phyloP scores from a whole-genome alignment of 1,140 invertebrate species.

The Drosophila ananassae region DNA sequence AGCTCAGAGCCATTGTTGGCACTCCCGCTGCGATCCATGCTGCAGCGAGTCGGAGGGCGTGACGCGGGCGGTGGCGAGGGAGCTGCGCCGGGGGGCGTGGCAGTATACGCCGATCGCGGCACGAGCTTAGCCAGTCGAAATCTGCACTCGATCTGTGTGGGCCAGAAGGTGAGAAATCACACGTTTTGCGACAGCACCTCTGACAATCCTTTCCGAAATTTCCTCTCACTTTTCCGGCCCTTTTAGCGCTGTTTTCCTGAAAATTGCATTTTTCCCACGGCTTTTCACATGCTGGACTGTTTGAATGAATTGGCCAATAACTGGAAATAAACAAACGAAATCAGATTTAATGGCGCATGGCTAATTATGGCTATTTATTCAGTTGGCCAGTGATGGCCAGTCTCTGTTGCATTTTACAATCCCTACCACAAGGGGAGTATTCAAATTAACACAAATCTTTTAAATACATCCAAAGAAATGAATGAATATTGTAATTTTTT shows the following conservation, averaged over 20 bases:
- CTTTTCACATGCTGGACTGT: conserved; percentile 55
- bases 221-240: conserved; percentile 19
- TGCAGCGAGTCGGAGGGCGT: conserved; percentile 7
- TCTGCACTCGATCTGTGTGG: conserved; percentile 13
- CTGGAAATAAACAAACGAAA: conserved; percentile 49
- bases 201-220: background rate
- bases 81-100: conserved; percentile 43
- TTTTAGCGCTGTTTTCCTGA: conserved; percentile 38
- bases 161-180: conserved; percentile 11
- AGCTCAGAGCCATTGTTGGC: conserved; percentile 74
- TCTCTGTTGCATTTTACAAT: conserved; percentile 1
- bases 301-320: conserved; percentile 34
- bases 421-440: conserved; percentile 8
- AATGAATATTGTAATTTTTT: background rate
- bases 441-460: conserved; percentile 13
- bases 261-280: conserved; percentile 57
- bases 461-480: background rate
- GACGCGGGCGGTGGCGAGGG: conserved; percentile 20
- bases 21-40: conserved; percentile 71
- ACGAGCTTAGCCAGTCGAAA: conserved; percentile 67
- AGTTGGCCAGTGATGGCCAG: background rate
- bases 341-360: conserved; percentile 34
- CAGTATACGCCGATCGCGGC: conserved; percentile 72
- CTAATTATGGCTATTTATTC: conserved; percentile 28
- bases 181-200: background rate